Base-by-base conservation (phyloP, 2,797 vertebrate genomes). In the Limnodromus scolopaceus region DNA sequence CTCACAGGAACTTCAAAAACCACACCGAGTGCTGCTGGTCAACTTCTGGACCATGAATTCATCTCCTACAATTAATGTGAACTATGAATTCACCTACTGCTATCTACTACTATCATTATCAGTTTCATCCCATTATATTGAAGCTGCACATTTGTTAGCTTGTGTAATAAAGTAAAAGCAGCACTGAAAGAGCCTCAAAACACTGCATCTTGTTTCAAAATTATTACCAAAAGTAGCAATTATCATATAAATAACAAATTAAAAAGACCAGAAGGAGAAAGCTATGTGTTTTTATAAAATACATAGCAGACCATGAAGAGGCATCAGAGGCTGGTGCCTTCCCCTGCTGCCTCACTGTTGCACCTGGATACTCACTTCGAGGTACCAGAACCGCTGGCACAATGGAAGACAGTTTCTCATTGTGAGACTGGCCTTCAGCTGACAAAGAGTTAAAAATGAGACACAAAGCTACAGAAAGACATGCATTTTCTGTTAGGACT, bases 371-470 rank as follows among this genome's bases (percentile, higher is more conserved):
- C 60, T 72, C 48, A 22, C 41, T 76, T 12, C 24, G 18, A 55
- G 63, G 74, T 71, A 70, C 34, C 87, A 93, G 55, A 64, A 53
- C n/a, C 49, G 20, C 36, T 6, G 3, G 68, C 36, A 79, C 51
- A 43, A 38, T 3, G 11, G 34, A 49, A 86, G 41, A 69, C 11
- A 36, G 15, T 16, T 82, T 51, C 78, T 85, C 54, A 22, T 24
- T 34, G 27, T 39, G 41, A 63, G 49, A 14, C 1, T 86, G 32
- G 39, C 38, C 41, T 89, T 91, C 81, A 84, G 91, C 51, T 93
- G 72, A 54, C 55, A 23, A 74, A 63, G 77, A 64, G 83, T 94
- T 95, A 95, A 87, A 82, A n/a, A 75, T 46, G 53, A 92, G 60
- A 55, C 41, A 75, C 22, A 86, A 89, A 70, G 4, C 60, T 82